These are phyloP conservation scores for Struthio camelus DNA, from an alignment of 2,113 vertebrate genomes.

Conservation along the genomic window DNA sequence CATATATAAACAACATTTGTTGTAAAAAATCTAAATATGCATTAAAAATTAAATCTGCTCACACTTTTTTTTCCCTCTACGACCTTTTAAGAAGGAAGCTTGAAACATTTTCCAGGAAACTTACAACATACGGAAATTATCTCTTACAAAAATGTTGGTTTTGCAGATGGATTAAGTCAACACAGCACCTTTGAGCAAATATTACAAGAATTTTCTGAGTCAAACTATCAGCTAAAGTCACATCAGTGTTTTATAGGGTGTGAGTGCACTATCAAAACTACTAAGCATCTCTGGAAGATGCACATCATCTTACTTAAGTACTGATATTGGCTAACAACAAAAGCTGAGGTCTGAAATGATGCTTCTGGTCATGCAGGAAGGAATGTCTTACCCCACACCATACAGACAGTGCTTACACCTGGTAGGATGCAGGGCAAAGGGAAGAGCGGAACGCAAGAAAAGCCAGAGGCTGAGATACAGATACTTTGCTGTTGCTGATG, in stretches of 20 bases:
- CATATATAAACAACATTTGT: not conserved
- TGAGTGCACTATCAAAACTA: fast-evolving
- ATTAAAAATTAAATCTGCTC: not conserved
- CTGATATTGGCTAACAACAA: not conserved
- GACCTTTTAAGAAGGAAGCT: not conserved
- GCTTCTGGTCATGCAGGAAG: not conserved
- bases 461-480: not conserved
- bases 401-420: fast-evolving
- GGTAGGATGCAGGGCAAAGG: not conserved
- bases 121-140: not conserved
- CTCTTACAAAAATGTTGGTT: not conserved
- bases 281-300: fast-evolving
- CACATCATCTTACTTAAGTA: not conserved
- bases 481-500: not conserved
- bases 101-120: not conserved
- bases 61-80: not conserved
- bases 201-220: not conserved
- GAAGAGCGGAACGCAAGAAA: not conserved
- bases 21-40: not conserved
- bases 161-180: not conserved
- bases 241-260: not conserved
- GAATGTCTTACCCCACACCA: not conserved
- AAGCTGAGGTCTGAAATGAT: fast-evolving
- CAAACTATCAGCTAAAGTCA: not conserved
- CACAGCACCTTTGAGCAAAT: not conserved